Base-by-base conservation (phyloP, 2,888 invertebrate species). In the Tetramorium bicarinatum region DNA sequence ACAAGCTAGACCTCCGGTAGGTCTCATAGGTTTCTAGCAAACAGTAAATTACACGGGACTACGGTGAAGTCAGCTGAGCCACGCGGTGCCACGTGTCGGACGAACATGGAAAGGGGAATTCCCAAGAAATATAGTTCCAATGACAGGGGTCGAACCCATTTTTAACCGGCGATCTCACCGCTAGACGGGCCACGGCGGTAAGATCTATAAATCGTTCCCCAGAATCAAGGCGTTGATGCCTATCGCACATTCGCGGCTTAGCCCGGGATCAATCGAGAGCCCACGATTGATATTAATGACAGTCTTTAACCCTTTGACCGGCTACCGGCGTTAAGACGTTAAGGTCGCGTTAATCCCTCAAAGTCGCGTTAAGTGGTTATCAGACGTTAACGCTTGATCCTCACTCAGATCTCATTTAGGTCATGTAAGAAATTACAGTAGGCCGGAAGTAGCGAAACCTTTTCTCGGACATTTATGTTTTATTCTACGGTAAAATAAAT, bases 141-240 rank as follows among this genome's bases (percentile, higher is more conserved):
- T 90, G 91, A 92, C 91, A 92, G 87, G 91, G 93, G 91, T 92
- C 89, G 90, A 91, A 90, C 88, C 81, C 84, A 90, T 89, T 91
- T 92, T 92, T 90, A 89, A 90, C 90, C 75, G 76, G 64, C 81
- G 49, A 85, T 80, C 88, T 71, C 69, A 81, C 75, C 56, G 61
- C 64, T 64, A 47, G 83, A 69, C 64, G 56, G 34, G 56, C 82
- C 52, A 47, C 44, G 56, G n/a, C 76, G 69, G 72, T 61, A 83
- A 87, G 88, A 91, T 90, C 87, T 90, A 91, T 90, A 90, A 91
- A 91, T 91, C 87, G 86, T 89, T 83, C 80, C 59, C 18, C 76
- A 76, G 87, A 87, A 91, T 91, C 88, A 76, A 87, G 85, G 66
- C 82, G 52, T 71, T 71, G 79, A 83, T 80, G 67, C 67, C 75